These are phyloP conservation scores for Nomada goodeniana DNA, from an alignment of 2,888 invertebrate species.

Conservation along the genomic window DNA sequence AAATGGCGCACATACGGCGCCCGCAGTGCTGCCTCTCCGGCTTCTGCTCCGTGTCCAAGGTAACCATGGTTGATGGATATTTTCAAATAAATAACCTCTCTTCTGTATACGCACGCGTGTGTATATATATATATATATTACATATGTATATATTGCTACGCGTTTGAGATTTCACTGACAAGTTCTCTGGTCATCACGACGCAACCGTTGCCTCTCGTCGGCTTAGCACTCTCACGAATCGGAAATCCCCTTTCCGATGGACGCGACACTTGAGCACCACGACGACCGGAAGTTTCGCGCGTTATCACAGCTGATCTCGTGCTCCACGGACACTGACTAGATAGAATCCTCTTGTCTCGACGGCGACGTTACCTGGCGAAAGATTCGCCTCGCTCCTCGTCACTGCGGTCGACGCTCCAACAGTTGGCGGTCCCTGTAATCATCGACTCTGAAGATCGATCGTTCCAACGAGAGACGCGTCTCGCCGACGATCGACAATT, in stretches of 20 bases:
- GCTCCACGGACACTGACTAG: slow-evolving; percentile 51
- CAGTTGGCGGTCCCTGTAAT: slow-evolving; percentile 66
- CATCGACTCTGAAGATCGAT: slow-evolving; percentile 39
- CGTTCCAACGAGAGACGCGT: slow-evolving; percentile 1
- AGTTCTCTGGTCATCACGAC: slow-evolving; percentile 18
- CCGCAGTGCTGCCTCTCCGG: slow-evolving; percentile 83
- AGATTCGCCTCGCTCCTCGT: slow-evolving; percentile 41
- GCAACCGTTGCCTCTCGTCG: neutral
- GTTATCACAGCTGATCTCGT: slow-evolving; percentile 44
- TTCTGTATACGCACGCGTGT: neutral
- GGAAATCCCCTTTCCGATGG: neutral
- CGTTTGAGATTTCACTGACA: slow-evolving; percentile 20
- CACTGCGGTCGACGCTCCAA: slow-evolving; percentile 61
- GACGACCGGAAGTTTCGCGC: slow-evolving; percentile 4
- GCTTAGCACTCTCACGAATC: slow-evolving; percentile 14
- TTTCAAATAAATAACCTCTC: slow-evolving; percentile 41
- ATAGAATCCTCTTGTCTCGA: slow-evolving; percentile 41
- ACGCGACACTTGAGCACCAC: neutral
- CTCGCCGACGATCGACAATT: slow-evolving; percentile 27
- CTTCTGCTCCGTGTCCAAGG: slow-evolving; percentile 83
- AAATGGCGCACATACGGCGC: slow-evolving; percentile 83
- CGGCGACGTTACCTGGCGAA: slow-evolving; percentile 29
- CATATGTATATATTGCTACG: slow-evolving; percentile 6
- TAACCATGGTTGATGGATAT: slow-evolving; percentile 78
- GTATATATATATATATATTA: slow-evolving; percentile 17